Evolutionary conservation across 2,888 invertebrate species (phyloP).

Genomic region (Formica aserva): DNA sequence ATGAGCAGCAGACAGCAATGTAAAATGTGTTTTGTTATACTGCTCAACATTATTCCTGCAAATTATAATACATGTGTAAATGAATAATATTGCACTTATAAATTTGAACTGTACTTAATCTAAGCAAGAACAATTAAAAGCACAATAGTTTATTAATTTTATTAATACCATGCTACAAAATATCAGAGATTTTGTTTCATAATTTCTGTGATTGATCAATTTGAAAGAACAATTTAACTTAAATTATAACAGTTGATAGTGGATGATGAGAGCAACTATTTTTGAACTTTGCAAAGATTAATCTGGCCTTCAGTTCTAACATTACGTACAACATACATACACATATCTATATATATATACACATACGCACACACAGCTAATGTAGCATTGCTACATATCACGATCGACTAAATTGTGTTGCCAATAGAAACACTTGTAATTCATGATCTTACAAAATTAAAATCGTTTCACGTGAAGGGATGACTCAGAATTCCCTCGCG

Average conservation of each 20-base stretch:
- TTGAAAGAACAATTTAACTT: neutral
- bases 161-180: neutral
- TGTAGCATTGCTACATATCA: neutral
- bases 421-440: neutral
- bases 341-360: neutral
- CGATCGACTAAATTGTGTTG: neutral
- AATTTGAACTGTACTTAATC: neutral
- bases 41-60: conserved; percentile 87
- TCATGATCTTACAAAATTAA: neutral
- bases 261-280: conserved; percentile 26
- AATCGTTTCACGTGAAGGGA: neutral
- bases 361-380: neutral
- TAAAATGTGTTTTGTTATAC: conserved; percentile 92
- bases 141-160: neutral
- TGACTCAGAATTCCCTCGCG: conserved; percentile 20
- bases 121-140: neutral
- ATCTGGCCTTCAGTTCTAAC: conserved; percentile 39
- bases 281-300: conserved; percentile 25
- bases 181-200: neutral
- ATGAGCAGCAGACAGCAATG: conserved; percentile 92
- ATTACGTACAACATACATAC: neutral
- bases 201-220: neutral
- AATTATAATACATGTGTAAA: conserved; percentile 40
- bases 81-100: neutral
- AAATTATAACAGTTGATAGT: neutral